These are phyloP conservation scores for Metopolophium dirhodum DNA, from an alignment of 1,140 invertebrate genomes.

Conservation along the genomic window DNA sequence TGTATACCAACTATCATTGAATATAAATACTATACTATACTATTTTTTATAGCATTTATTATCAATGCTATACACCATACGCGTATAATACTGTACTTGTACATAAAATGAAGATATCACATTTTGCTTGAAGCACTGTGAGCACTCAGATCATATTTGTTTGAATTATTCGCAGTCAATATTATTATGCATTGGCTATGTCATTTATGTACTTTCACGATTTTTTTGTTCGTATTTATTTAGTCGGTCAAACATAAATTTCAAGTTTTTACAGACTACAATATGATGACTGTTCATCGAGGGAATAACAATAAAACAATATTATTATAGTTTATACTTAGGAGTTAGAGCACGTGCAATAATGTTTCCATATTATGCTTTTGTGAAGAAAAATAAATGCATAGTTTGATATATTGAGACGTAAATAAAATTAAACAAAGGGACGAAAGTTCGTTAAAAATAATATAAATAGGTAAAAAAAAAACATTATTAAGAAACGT, in stretches of 20 bases:
- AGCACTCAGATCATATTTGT: background rate
- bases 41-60: too few relatives aligned
- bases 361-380: background rate
- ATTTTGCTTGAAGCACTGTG: background rate
- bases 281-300: background rate
- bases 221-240: background rate
- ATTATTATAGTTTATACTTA: constrained; percentile 6
- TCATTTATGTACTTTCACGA: background rate
- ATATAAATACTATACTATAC: too few relatives aligned
- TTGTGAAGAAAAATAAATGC: background rate
- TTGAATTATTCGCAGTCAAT: background rate
- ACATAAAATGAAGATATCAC: background rate
- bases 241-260: background rate
- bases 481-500: background rate
- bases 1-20: too few relatives aligned
- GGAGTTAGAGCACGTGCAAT: background rate
- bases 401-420: background rate
- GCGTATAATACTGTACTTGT: background rate
- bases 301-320: background rate
- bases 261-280: background rate
- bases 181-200: background rate
- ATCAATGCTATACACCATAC: background rate
- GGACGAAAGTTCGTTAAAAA: background rate
- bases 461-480: background rate
- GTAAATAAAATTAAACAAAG: background rate